These are phyloP conservation scores for Pterocles gutturalis DNA, from an alignment of 2,113 vertebrate genomes.

Conservation along the genomic window DNA sequence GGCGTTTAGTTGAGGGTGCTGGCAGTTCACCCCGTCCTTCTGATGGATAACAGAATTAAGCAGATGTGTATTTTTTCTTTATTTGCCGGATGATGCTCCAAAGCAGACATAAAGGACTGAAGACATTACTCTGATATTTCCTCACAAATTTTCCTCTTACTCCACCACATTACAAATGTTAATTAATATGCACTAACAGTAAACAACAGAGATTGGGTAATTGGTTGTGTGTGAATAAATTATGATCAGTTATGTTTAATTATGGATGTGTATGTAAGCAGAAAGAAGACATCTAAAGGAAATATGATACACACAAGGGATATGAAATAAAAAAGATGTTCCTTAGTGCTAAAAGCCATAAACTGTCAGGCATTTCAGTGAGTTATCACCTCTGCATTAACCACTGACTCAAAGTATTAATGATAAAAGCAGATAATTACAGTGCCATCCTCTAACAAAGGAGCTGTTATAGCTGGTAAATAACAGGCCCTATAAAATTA, in stretches of 20 bases:
- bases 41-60: neutral
- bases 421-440: constrained; percentile 69
- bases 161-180: neutral
- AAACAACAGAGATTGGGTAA: constrained; percentile 15
- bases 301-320: neutral
- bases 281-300: constrained; percentile 43
- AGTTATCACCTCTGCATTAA: constrained; percentile 65
- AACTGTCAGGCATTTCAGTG: constrained; percentile 35
- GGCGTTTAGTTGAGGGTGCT: neutral
- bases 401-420: constrained; percentile 51
- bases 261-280: constrained; percentile 33
- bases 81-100: neutral
- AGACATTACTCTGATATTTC: neutral
- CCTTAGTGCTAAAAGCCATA: constrained; percentile 46
- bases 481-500: constrained; percentile 45
- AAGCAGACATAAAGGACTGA: neutral
- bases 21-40: neutral
- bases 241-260: constrained; percentile 40
- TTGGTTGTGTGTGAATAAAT: constrained; percentile 36
- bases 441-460: constrained; percentile 20
- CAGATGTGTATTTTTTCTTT: neutral
- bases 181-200: neutral
- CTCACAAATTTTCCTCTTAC: neutral
- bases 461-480: constrained; percentile 43
- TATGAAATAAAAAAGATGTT: constrained; percentile 38